phyloP scores from a whole-genome alignment of 1,140 invertebrate genomes.

The Ditylenchus dipsaci region DNA sequence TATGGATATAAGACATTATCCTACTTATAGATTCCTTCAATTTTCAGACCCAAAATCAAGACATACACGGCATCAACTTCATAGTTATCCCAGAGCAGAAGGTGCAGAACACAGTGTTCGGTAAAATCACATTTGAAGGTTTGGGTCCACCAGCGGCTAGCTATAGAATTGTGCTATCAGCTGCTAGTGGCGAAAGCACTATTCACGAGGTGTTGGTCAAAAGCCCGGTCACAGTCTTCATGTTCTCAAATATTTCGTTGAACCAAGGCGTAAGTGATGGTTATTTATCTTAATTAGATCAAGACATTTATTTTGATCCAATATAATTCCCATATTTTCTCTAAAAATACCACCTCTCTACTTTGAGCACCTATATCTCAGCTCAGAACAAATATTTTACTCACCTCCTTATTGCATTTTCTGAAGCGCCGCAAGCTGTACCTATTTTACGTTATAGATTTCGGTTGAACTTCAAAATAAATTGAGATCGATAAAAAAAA shows the following conservation, averaged over 20 bases:
- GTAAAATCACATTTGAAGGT: constrained; percentile 27
- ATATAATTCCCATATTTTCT: no score
- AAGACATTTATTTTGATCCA: no score
- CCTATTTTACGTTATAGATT: no score
- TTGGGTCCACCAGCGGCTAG: not conserved
- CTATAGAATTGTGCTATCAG: not conserved
- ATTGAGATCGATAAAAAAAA: no score
- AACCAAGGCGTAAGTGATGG: not conserved
- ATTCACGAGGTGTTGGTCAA: not conserved
- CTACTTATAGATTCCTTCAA: not conserved
- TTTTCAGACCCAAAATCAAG: constrained; percentile 25
- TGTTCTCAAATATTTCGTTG: not conserved
- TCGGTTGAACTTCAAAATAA: no score
- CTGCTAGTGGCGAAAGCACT: not conserved
- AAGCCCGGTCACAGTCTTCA: not conserved
- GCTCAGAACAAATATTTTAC: no score
- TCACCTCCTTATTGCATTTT: no score
- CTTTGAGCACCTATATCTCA: no score
- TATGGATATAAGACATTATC: constrained; percentile 1
- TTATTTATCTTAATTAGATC: no score
- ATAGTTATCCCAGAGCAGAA: constrained; percentile 7
- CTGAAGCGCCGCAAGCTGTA: no score
- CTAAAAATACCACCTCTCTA: no score
- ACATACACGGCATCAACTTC: constrained; percentile 15
- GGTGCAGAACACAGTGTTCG: constrained; percentile 18